Base-by-base conservation (phyloP, 2,888 invertebrate species). In the Drosophila borborema region DNA sequence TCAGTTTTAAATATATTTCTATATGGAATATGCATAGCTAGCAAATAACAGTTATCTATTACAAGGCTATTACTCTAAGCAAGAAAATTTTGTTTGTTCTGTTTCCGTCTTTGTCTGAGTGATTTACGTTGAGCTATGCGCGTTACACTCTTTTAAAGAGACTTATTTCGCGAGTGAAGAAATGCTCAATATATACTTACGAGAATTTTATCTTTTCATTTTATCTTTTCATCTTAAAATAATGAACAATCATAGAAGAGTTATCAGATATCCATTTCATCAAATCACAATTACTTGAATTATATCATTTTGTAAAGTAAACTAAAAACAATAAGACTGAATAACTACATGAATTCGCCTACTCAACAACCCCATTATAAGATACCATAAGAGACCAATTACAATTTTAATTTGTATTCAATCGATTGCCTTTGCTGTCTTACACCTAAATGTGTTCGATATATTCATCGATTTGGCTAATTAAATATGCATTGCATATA, bases 401-500 rank as follows among this genome's bases (percentile, higher is more conserved):
- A 77, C 60, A 59, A 40, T 16, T 60, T 53, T 55, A 41, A 81
- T 86, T 84, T 70, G 84, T 86, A 84, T 83, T 72, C 82, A 72
- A 69, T 71, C 61, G 60, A 54, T 69, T 53, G 56, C 48, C 58
- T 54, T 70, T 76, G 67, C 72, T 67, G 62, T 31, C 66, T 65
- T 80, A 70, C 81, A 80, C 82, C 71, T 66, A 46, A 72, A 73
- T 61, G 65, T 45, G 66, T 72, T 80, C 66, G 46, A 54, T 54
- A 62, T 34, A 63, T 75, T 55, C 20, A 31, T 55, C 43, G 46
- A 64, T 80, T 72, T 56, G 74, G 63, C 64, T 81, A 81, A 88
- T 88, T 84, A 38, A 82, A 84, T 84, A 88, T 86, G 75, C 89
- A 62, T 54, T 74, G 74, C 84, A 77, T 75, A 76, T 74, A 77